phyloP scores from a whole-genome alignment of 2,797 vertebrate species.

The Microctenopoma stevenorrisi region DNA sequence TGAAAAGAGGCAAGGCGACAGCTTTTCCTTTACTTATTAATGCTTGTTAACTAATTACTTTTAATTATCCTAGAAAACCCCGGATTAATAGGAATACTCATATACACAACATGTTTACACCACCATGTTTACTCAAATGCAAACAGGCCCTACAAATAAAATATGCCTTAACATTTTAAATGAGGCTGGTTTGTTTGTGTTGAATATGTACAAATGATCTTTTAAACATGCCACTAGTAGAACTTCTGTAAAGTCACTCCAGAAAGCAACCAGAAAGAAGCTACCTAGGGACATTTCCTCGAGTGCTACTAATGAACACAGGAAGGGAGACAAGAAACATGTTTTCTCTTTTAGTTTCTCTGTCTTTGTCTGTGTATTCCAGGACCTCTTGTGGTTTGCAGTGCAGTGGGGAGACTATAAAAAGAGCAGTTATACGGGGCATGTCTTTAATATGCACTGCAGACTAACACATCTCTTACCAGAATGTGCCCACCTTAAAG shows the following conservation, averaged over 20 bases:
- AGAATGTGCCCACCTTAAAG: background rate
- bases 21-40: conserved; percentile 75
- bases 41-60: conserved; percentile 78
- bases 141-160: conserved; percentile 75
- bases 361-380: conserved; percentile 62
- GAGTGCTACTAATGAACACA: conserved; percentile 77
- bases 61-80: conserved; percentile 71
- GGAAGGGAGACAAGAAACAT: conserved; percentile 74
- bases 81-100: conserved; percentile 72
- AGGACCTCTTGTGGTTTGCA: conserved; percentile 63
- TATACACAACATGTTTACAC: conserved; percentile 76
- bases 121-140: conserved; percentile 70
- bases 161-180: conserved; percentile 76
- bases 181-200: conserved; percentile 76
- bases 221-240: conserved; percentile 78
- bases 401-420: conserved; percentile 57
- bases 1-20: conserved; percentile 61
- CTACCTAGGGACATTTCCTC: conserved; percentile 76
- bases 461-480: conserved; percentile 54
- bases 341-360: conserved; percentile 75
- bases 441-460: conserved; percentile 49
- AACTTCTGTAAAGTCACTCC: conserved; percentile 77
- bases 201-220: conserved; percentile 83
- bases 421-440: conserved; percentile 51
- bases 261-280: conserved; percentile 69